phyloP scores from a whole-genome alignment of 30 jellyfish, hydroid and myxozoan species.

The Pseudorhiza aurosa region DNA sequence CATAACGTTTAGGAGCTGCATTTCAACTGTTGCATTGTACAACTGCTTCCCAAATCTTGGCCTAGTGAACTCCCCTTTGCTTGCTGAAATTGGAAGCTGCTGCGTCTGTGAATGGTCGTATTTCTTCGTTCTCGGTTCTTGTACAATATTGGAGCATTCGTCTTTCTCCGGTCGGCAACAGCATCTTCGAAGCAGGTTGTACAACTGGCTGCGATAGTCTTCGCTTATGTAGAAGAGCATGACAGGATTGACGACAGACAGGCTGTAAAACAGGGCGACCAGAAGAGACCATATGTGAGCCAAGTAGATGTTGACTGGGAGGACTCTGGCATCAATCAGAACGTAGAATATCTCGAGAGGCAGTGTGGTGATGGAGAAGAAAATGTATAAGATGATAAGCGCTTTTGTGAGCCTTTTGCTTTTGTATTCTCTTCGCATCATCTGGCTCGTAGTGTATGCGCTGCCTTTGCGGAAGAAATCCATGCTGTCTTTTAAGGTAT shows the following conservation, averaged over 20 bases:
- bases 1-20: too few species aligned
- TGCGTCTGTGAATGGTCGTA: not conserved
- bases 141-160: not conserved
- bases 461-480: conserved; percentile 24
- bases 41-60: too few species aligned
- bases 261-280: conserved; percentile 80
- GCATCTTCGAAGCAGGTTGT: not conserved
- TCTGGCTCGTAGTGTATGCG: conserved; percentile 44
- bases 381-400: conserved; percentile 62
- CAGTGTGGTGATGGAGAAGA: conserved; percentile 67
- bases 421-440: conserved; percentile 57
- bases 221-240: conserved; percentile 89
- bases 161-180: not conserved
- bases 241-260: conserved; percentile 74
- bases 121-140: not conserved
- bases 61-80: not conserved
- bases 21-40: too few species aligned
- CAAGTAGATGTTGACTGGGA: conserved; percentile 29
- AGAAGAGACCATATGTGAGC: conserved; percentile 67
- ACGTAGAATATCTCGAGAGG: conserved; percentile 81
- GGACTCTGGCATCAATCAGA: conserved; percentile 18
- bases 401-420: conserved; percentile 75
- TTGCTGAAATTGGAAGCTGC: not conserved
- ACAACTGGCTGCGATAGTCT: conserved; percentile 72
- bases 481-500: conserved; percentile 38